Percentiles rank a stretch among this genome's conserved stretches.
Evolutionary conservation across 2,888 invertebrate species (phyloP).

Genomic region (Lymantria dispar): DNA sequence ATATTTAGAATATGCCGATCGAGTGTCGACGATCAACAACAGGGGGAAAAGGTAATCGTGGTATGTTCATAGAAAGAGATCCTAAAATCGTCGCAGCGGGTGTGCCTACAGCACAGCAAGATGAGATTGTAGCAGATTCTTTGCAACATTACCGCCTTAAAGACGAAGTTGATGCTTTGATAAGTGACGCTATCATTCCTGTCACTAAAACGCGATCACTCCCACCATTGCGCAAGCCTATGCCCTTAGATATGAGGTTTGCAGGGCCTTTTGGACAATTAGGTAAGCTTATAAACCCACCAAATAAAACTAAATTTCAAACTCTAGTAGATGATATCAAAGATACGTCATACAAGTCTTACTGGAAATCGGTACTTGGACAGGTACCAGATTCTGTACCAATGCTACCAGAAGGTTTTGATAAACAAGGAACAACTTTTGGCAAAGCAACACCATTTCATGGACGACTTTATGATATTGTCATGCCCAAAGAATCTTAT

Average conservation of each 20-base stretch:
- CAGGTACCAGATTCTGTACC: slow-evolving; percentile 53
- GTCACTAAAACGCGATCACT: slow-evolving; percentile 44
- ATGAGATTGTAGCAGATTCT: slow-evolving; percentile 43
- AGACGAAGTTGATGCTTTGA: slow-evolving; percentile 63
- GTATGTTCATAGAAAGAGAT: slow-evolving; percentile 62
- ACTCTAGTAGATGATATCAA: slow-evolving; percentile 59
- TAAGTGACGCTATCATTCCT: slow-evolving; percentile 62
- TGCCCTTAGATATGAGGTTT: slow-evolving; percentile 49
- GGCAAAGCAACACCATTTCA: slow-evolving; percentile 52
- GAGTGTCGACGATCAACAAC: slow-evolving; percentile 54
- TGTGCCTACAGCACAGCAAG: slow-evolving; percentile 55
- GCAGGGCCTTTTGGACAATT: slow-evolving; percentile 50
- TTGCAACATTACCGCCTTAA: slow-evolving; percentile 61
- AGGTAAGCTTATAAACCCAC: slow-evolving; percentile 52
- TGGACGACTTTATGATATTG: slow-evolving; percentile 60
- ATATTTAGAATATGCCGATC: slow-evolving; percentile 44
- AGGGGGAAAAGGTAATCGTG: slow-evolving; percentile 68
- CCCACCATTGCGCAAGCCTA: slow-evolving; percentile 53
- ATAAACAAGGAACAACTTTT: slow-evolving; percentile 52
- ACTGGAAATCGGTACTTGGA: slow-evolving; percentile 62
- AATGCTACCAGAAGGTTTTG: slow-evolving; percentile 65
- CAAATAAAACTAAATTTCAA: slow-evolving; percentile 60
- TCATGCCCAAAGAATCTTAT: slow-evolving; percentile 59
- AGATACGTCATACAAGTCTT: slow-evolving; percentile 59
- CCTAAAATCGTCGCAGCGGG: slow-evolving; percentile 67